A percentile compares a stretch with the other conserved stretches of the same genome.
These are phyloP conservation scores for Calameuta filiformis DNA, from an alignment of 2,888 invertebrate genomes.

Conservation along the genomic window DNA sequence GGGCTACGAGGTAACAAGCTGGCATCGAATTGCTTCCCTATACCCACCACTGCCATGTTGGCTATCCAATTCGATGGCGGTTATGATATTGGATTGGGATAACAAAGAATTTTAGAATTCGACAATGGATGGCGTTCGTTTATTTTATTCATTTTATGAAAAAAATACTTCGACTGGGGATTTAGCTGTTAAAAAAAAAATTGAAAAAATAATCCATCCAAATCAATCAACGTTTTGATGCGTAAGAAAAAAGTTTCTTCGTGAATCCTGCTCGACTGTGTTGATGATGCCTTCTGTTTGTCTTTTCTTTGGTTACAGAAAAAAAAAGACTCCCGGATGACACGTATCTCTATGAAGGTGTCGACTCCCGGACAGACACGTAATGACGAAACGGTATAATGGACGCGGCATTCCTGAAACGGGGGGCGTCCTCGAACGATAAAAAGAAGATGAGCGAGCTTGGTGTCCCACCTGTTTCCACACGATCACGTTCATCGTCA, in stretches of 20 bases:
- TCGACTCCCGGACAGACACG: neutral
- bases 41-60: neutral
- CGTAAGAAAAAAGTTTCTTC: neutral
- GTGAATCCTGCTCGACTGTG: neutral
- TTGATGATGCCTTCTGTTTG: neutral
- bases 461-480: constrained; percentile 8
- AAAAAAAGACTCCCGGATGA: neutral
- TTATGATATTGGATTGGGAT: neutral
- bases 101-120: neutral
- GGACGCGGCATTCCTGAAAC: constrained; percentile 8
- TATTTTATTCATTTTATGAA: neutral
- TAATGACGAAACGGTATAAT: constrained; percentile 11
- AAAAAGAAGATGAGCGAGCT: neutral
- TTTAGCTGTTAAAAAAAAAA: neutral
- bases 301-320: neutral
- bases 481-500: constrained; percentile 1
- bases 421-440: neutral
- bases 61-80: neutral
- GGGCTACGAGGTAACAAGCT: constrained; percentile 3
- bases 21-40: neutral
- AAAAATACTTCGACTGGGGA: neutral
- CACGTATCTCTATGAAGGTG: constrained; percentile 8
- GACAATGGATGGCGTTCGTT: neutral
- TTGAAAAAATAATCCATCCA: neutral
- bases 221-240: neutral